phyloP scores from a whole-genome alignment of 2,888 invertebrate species.

The Ennomos fuscantarius region DNA sequence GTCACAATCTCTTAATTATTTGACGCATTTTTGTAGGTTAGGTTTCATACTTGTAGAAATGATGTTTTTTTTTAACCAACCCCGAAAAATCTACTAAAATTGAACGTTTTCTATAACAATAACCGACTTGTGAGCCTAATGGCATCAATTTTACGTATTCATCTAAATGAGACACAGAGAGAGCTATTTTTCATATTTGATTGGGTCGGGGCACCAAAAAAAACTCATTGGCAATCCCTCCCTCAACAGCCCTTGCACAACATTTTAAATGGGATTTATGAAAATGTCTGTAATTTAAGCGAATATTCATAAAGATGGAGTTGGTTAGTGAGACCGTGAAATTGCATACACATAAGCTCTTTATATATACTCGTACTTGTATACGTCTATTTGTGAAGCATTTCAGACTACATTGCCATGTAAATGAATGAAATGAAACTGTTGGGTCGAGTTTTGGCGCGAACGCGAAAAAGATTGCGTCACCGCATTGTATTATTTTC shows the following conservation, averaged over 20 bases:
- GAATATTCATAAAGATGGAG: conserved; percentile 23
- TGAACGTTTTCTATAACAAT: too few relatives aligned
- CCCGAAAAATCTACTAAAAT: too few relatives aligned
- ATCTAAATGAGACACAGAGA: conserved; percentile 9
- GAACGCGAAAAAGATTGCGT: too few relatives aligned
- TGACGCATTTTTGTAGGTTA: too few relatives aligned
- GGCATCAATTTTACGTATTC: conserved; percentile 5
- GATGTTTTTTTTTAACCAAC: too few relatives aligned
- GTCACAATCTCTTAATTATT: too few relatives aligned
- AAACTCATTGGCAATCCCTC: conserved; percentile 34
- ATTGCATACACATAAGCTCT: conserved; percentile 31
- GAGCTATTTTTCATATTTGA: conserved; percentile 20
- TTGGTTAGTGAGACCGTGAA: conserved; percentile 28
- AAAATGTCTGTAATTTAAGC: conserved; percentile 27
- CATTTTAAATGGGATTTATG: conserved; percentile 35
- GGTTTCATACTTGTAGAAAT: too few relatives aligned
- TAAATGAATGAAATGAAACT: conserved; percentile 2
- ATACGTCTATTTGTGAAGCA: conserved; percentile 7
- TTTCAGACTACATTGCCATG: conserved; percentile 7
- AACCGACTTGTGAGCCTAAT: too few relatives aligned
- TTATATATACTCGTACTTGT: conserved; percentile 8
- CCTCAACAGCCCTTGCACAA: conserved; percentile 27
- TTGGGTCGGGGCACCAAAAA: conserved; percentile 15
- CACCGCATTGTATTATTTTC: too few relatives aligned
- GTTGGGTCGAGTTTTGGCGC: too few relatives aligned